Evolutionary conservation across 2,797 vertebrate species (phyloP).

Genomic region (Pipistrellus pygmaeus): DNA sequence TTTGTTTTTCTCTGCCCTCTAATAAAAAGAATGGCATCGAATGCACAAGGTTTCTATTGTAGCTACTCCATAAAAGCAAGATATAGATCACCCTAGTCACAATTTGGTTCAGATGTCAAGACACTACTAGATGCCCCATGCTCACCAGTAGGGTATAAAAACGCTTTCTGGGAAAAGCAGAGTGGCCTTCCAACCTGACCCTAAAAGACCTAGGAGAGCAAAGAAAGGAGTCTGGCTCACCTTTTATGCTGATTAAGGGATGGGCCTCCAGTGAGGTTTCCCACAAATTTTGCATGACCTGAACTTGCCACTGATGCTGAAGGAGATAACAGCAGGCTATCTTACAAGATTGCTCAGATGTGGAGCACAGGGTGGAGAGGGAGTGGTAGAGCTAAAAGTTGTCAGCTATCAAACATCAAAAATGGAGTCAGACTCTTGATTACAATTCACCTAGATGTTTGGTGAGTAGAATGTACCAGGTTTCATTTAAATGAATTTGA

Average conservation of each 20-base stretch:
- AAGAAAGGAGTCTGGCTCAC: no score
- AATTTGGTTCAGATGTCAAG: not conserved
- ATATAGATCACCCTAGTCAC: not conserved
- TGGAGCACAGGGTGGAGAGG: not conserved
- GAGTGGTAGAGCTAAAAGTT: fast-evolving
- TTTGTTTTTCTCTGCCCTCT: not conserved
- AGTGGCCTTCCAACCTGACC: not conserved
- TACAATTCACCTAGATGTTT: not conserved
- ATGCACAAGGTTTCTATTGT: not conserved
- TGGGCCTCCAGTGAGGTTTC: not conserved
- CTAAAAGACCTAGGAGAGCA: not conserved
- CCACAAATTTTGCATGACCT: not conserved
- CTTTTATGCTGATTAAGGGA: not conserved
- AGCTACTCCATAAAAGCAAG: not conserved
- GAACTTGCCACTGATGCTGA: not conserved
- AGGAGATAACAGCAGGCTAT: not conserved
- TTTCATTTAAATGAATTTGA: not conserved
- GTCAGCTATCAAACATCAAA: not conserved
- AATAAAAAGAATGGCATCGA: not conserved
- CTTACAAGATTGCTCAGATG: not conserved
- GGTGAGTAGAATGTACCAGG: not conserved
- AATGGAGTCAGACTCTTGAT: not conserved
- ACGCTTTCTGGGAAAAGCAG: not conserved
- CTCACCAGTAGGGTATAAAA: not conserved
- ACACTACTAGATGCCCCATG: not conserved